Percentiles rank a stretch among this genome's conserved stretches.
phyloP scores from a whole-genome alignment of 2,888 invertebrate genomes.

The Drosophila atripex region DNA sequence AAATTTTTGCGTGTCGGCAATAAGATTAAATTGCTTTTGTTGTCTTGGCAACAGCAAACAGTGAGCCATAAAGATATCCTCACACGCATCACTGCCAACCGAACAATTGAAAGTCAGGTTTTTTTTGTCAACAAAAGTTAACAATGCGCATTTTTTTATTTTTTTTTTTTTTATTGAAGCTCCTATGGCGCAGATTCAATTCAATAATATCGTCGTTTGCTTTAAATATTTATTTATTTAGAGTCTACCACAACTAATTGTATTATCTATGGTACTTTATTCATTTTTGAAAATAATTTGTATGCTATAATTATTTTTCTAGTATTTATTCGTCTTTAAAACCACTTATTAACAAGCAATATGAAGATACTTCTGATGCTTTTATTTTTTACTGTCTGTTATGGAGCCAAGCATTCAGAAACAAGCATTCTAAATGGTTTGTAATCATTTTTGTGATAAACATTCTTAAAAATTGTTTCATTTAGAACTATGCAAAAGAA shows the following conservation, averaged over 20 bases:
- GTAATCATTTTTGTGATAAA: not conserved
- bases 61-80: slow-evolving; percentile 23
- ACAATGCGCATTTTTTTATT: slow-evolving; percentile 55
- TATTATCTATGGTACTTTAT: not conserved
- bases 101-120: slow-evolving; percentile 50
- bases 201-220: slow-evolving; percentile 60
- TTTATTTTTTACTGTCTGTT: not conserved
- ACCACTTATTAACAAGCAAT: not conserved
- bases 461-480: not conserved
- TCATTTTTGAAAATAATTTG: too few relatives aligned
- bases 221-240: not conserved
- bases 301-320: not conserved
- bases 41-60: slow-evolving; percentile 33
- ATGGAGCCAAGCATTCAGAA: not conserved
- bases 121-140: slow-evolving; percentile 36
- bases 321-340: not conserved
- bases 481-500: not conserved
- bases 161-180: not conserved
- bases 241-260: not conserved
- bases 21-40: slow-evolving; percentile 48
- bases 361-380: slow-evolving; percentile 6
- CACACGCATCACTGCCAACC: slow-evolving; percentile 14
- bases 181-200: slow-evolving; percentile 57
- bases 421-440: slow-evolving; percentile 4
- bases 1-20: slow-evolving; percentile 65